phyloP scores from a whole-genome alignment of 2,113 vertebrate species.

The Sigmodon hispidus region DNA sequence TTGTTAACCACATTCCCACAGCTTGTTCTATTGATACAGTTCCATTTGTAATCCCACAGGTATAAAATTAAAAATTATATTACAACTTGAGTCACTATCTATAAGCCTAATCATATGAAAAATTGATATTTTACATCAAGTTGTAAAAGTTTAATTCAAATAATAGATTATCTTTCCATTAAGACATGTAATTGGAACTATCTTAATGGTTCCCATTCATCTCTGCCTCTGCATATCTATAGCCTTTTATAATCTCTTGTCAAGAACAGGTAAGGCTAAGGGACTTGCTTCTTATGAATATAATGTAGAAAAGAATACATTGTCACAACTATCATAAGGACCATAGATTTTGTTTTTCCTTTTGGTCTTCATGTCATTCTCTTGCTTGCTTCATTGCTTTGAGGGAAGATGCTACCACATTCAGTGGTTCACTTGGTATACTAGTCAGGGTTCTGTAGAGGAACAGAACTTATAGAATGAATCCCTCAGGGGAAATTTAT shows the following conservation, averaged over 20 bases:
- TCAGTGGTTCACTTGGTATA: not conserved
- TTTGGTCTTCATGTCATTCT: slow-evolving; percentile 20
- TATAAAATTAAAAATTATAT: slow-evolving; percentile 45
- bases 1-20: not conserved
- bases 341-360: slow-evolving; percentile 17
- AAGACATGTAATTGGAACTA: not conserved
- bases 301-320: slow-evolving; percentile 40
- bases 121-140: not conserved
- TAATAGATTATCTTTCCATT: not conserved
- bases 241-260: not conserved
- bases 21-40: not conserved
- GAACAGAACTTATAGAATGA: not conserved
- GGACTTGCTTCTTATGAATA: slow-evolving; percentile 37
- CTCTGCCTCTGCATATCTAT: not conserved
- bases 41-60: slow-evolving; percentile 24
- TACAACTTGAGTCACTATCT: not conserved
- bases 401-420: not conserved
- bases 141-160: slow-evolving; percentile 41
- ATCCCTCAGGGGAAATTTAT: not conserved
- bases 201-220: slow-evolving; percentile 10
- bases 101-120: slow-evolving; percentile 11
- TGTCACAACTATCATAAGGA: slow-evolving; percentile 33
- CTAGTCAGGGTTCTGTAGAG: not conserved
- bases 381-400: slow-evolving; percentile 17
- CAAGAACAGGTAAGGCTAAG: not conserved